Conservation (phyloP, 2,113 vertebrate genomes). For the Excalfactoria chinensis region DNA sequence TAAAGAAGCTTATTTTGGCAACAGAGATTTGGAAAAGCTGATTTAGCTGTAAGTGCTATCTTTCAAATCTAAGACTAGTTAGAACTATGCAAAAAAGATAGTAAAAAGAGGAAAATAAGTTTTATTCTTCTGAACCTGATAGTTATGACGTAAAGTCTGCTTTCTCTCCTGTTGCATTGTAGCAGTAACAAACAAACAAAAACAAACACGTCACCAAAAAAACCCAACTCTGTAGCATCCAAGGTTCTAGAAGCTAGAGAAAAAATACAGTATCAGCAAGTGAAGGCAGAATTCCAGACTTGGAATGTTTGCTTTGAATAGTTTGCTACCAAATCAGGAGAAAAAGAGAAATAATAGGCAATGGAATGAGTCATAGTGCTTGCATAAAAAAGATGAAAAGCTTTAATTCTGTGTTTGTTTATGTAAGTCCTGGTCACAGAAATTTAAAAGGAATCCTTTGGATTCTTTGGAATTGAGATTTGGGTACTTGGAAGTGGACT, state of each 20-base stretch:
- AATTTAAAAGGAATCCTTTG: not conserved
- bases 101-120: rapidly evolving
- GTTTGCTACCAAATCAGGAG: not conserved
- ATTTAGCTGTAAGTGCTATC: not conserved
- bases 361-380: not conserved
- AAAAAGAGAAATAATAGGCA: not conserved
- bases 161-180: not conserved
- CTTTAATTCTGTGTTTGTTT: not conserved
- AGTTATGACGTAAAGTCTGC: not conserved
- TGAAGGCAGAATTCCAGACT: not conserved
- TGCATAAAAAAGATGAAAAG: not conserved
- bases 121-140: not conserved
- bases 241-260: not conserved
- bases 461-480: not conserved
- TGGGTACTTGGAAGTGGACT: not conserved
- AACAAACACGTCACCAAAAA: not conserved
- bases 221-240: not conserved
- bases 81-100: not conserved
- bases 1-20: not conserved
- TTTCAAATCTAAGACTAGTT: not conserved
- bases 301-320: not conserved
- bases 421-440: not conserved
- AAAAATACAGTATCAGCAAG: not conserved
- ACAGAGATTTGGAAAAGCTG: not conserved
- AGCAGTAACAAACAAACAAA: not conserved